Percentiles rank a stretch among this genome's conserved stretches.
phyloP scores from a whole-genome alignment of 2,888 invertebrate species.

The Phaonia tiefii region DNA sequence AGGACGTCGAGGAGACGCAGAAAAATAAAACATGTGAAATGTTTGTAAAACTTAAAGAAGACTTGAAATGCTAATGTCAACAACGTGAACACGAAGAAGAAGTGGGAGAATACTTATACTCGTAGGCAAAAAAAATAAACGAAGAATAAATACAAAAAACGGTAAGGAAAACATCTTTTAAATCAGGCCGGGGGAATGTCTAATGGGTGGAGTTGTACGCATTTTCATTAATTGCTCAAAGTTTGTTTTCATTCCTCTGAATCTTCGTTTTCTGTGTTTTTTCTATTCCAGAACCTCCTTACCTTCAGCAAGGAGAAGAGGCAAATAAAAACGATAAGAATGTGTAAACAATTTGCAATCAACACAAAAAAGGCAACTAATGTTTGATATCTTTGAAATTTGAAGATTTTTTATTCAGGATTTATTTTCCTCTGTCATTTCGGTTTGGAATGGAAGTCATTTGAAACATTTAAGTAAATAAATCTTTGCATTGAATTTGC shows the following conservation, averaged over 20 bases:
- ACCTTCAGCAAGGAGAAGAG: background rate
- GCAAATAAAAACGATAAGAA: background rate
- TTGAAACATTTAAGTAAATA: constrained; percentile 11
- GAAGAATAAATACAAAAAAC: background rate
- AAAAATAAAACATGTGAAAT: constrained; percentile 27
- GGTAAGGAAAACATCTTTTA: too few relatives aligned
- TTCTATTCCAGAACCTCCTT: constrained; percentile 5
- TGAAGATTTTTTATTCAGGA: background rate
- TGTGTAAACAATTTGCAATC: constrained; percentile 26
- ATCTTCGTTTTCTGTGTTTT: background rate
- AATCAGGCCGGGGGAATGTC: too few relatives aligned
- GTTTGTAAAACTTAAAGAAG: constrained; percentile 47
- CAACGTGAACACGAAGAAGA: constrained; percentile 42
- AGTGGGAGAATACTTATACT: background rate
- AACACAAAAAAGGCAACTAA: background rate
- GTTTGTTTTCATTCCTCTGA: constrained; percentile 20
- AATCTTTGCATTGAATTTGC: background rate
- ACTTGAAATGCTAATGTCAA: constrained; percentile 60
- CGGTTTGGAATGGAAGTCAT: constrained; percentile 3
- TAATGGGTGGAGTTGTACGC: constrained; percentile 10
- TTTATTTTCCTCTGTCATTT: background rate
- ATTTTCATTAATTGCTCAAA: constrained; percentile 50
- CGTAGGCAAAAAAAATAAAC: background rate
- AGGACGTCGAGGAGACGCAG: too few relatives aligned
- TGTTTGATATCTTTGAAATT: constrained; percentile 1